phyloP scores from a whole-genome alignment of 2,888 invertebrate genomes.

The Rhaphigaster nebulosa region DNA sequence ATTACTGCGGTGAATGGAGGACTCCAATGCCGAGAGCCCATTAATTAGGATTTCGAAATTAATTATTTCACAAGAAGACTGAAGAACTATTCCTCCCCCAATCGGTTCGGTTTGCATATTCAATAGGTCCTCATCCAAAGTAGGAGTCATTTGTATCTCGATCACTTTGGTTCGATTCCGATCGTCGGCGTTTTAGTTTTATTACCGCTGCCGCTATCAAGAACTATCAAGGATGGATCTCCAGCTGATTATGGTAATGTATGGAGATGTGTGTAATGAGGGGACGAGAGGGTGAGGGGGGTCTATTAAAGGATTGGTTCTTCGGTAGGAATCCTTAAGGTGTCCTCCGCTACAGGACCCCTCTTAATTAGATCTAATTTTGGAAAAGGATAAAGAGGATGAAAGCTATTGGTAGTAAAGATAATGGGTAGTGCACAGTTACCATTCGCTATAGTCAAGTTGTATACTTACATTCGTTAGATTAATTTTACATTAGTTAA shows the following conservation, averaged over 20 bases:
- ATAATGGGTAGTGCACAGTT: background rate
- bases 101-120: background rate
- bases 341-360: background rate
- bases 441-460: too few relatives aligned
- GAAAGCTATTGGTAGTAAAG: background rate
- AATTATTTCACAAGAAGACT: background rate
- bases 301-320: background rate
- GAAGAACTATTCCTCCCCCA: background rate
- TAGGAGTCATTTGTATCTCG: background rate
- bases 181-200: background rate
- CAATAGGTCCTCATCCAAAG: background rate
- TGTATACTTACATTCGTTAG: too few relatives aligned
- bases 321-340: background rate
- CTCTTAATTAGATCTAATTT: background rate
- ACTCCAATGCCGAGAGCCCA: background rate
- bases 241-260: slow-evolving; percentile 23
- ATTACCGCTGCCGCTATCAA: background rate
- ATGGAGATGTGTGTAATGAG: slow-evolving; percentile 26
- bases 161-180: background rate
- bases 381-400: background rate
- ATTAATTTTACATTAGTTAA: too few relatives aligned
- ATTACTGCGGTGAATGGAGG: background rate
- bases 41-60: slow-evolving; percentile 12
- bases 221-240: slow-evolving; percentile 5
- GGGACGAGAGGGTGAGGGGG: background rate